Evolutionary conservation across 2,888 invertebrate genomes (phyloP).

Genomic region (Platycnemis pennipes): DNA sequence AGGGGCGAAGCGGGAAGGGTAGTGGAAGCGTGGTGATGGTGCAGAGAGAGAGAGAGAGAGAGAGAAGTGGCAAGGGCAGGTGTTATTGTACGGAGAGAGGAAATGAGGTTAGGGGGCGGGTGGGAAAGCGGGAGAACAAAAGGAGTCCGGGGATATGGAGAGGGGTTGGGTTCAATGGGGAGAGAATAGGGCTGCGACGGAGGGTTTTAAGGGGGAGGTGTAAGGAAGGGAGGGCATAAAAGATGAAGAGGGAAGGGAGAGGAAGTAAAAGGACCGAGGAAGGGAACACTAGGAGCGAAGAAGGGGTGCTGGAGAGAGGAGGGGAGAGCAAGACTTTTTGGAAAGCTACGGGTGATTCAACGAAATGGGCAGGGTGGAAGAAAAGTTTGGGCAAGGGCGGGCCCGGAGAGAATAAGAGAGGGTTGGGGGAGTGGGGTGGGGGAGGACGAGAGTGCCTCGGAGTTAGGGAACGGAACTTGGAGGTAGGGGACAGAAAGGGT

Average conservation of each 20-base stretch:
- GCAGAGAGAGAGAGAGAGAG: neutral
- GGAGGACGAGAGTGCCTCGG: neutral
- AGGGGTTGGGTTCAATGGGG: slow-evolving; percentile 13
- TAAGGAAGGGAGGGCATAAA: slow-evolving; percentile 4
- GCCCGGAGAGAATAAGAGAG: neutral
- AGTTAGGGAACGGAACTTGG: slow-evolving; percentile 25
- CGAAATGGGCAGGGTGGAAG: slow-evolving; percentile 63
- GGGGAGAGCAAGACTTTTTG: slow-evolving; percentile 46
- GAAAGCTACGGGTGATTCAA: slow-evolving; percentile 66
- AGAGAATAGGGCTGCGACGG: slow-evolving; percentile 40
- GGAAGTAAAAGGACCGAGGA: neutral
- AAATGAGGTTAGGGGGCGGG: slow-evolving; percentile 59
- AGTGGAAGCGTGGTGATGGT: neutral
- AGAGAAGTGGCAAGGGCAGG: slow-evolving; percentile 60
- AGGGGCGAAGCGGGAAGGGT: neutral
- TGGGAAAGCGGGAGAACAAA: slow-evolving; percentile 50
- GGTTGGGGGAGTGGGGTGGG: neutral
- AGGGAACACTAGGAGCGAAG: neutral
- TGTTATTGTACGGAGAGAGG: slow-evolving; percentile 65
- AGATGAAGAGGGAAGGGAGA: neutral
- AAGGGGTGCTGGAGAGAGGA: neutral
- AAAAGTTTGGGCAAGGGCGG: slow-evolving; percentile 46
- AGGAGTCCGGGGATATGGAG: neutral
- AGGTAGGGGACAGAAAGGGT: neutral
- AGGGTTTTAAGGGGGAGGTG: neutral